Conservation (phyloP, 2,888 invertebrate genomes). For the Leptogaster cylindrica region DNA sequence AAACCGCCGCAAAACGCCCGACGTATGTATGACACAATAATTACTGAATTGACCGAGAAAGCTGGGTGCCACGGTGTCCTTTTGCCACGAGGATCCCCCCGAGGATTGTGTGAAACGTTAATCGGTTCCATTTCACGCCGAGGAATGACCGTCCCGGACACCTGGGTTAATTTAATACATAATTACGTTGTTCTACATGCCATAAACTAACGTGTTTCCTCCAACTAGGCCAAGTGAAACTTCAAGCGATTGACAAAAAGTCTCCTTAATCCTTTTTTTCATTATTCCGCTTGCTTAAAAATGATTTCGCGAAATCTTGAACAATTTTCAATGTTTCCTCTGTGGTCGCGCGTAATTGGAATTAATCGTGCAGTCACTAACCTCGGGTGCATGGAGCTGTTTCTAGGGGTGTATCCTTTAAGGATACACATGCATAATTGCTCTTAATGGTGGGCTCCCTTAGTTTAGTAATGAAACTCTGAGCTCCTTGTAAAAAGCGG, state of each 20-base stretch:
- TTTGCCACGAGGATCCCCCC: conserved; percentile 11
- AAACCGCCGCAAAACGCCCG: background rate
- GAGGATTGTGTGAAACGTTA: conserved; percentile 1
- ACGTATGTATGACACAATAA: conserved; percentile 11
- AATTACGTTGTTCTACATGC: background rate
- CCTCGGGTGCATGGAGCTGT: background rate
- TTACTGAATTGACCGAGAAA: conserved; percentile 31
- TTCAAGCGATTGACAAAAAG: too few species aligned
- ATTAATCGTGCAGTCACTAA: conserved; percentile 26
- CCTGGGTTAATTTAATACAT: conserved; percentile 13
- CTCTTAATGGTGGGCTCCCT: conserved; percentile 21
- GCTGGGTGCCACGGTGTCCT: background rate
- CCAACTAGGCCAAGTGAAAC: conserved; percentile 1
- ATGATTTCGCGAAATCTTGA: background rate
- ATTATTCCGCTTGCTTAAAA: too few species aligned
- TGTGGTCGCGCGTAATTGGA: background rate
- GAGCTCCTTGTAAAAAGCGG: background rate
- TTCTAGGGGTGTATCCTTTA: background rate
- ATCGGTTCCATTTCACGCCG: conserved; percentile 14
- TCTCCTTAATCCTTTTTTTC: too few species aligned
- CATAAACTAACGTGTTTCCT: background rate
- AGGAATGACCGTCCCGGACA: background rate
- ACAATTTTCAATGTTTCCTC: background rate
- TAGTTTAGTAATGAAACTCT: too few species aligned
- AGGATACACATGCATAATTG: conserved; percentile 14